A percentile compares a stretch with the other conserved stretches of the same genome.
Conservation (phyloP, 2,888 invertebrate species). For the Petrolisthes cinctipes region DNA sequence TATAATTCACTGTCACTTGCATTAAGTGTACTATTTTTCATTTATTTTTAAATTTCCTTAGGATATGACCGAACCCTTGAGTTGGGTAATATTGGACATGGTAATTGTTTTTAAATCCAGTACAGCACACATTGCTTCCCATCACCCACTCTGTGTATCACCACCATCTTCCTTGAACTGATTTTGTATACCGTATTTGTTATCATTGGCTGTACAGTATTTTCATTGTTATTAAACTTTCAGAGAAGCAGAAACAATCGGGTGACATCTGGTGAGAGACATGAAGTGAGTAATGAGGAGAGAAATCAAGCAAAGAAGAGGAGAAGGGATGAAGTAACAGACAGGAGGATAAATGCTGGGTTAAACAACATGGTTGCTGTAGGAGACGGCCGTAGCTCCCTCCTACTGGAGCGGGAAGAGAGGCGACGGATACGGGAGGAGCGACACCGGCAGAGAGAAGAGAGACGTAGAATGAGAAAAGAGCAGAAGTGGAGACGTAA, state of each 20-base stretch:
- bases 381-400: not conserved
- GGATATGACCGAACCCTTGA: too few relatives aligned
- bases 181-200: too few relatives aligned
- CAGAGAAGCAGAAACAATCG: not conserved
- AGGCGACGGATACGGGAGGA: slow-evolving; percentile 30
- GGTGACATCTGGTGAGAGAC: not conserved
- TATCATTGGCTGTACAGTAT: too few relatives aligned
- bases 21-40: too few relatives aligned
- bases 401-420: slow-evolving; percentile 28
- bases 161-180: too few relatives aligned
- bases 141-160: too few relatives aligned
- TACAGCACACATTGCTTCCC: too few relatives aligned
- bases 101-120: too few relatives aligned
- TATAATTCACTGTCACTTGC: too few relatives aligned
- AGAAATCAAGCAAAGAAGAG: not conserved
- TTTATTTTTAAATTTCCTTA: too few relatives aligned
- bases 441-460: slow-evolving; percentile 29
- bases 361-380: not conserved
- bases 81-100: too few relatives aligned
- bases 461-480: slow-evolving; percentile 35
- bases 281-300: not conserved
- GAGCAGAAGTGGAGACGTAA: slow-evolving; percentile 41
- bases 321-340: not conserved
- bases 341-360: not conserved
- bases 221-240: not conserved